Evolutionary conservation across 1,140 invertebrate species (phyloP).

Genomic region (Drosophila seguyi): DNA sequence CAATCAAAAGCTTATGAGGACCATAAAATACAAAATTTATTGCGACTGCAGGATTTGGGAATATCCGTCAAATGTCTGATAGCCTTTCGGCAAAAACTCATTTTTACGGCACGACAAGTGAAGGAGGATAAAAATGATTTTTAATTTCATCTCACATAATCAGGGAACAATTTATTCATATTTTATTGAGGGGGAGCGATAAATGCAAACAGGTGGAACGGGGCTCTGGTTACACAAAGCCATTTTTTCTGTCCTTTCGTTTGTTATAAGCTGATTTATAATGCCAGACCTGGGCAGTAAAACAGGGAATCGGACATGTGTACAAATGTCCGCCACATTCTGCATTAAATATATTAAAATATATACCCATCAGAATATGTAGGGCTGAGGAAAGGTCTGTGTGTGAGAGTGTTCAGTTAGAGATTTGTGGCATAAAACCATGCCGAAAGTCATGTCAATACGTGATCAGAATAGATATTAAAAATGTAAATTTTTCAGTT

Average conservation of each 20-base stretch:
- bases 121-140: constrained; percentile 25
- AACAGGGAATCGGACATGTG: constrained; percentile 46
- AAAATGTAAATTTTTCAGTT: neutral
- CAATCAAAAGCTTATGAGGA: constrained; percentile 1
- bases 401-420: constrained; percentile 31
- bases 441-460: constrained; percentile 60
- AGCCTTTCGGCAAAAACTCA: constrained; percentile 13
- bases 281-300: constrained; percentile 52
- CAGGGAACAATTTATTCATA: constrained; percentile 51
- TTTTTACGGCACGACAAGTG: constrained; percentile 37
- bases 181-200: constrained; percentile 54
- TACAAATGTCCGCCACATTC: constrained; percentile 54
- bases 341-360: constrained; percentile 20
- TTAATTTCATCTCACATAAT: constrained; percentile 71
- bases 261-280: constrained; percentile 69
- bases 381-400: constrained; percentile 7
- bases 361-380: constrained; percentile 10
- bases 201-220: constrained; percentile 32
- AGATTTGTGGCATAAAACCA: constrained; percentile 53
- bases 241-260: constrained; percentile 13
- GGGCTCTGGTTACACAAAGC: neutral
- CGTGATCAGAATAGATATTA: constrained; percentile 55
- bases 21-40: constrained; percentile 1
- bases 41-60: neutral
- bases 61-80: constrained; percentile 31